These are phyloP conservation scores for Alauda arvensis DNA, from an alignment of 2,797 vertebrate species.

Conservation along the genomic window DNA sequence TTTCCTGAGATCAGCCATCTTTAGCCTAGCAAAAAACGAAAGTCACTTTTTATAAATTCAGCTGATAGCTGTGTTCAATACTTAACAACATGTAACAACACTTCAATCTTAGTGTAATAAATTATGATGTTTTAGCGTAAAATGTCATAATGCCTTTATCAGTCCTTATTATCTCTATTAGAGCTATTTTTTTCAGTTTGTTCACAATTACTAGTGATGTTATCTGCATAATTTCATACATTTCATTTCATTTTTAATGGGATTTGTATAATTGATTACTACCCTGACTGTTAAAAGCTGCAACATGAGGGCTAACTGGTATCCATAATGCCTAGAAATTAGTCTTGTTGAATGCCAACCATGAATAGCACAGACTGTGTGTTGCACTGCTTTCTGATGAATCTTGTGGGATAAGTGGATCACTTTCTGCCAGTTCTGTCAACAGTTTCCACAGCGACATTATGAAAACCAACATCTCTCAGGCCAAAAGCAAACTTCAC, in stretches of 20 bases:
- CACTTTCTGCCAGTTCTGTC: slow-evolving; percentile 4
- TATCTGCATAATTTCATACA: not conserved
- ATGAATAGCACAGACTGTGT: not conserved
- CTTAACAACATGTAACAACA: not conserved
- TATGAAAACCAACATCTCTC: slow-evolving; percentile 29
- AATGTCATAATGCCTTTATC: not conserved
- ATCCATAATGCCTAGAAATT: not conserved
- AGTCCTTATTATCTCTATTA: not conserved
- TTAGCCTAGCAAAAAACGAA: not conserved
- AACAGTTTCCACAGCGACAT: not conserved
- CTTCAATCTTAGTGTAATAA: not conserved
- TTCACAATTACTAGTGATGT: not conserved
- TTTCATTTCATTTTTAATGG: not conserved
- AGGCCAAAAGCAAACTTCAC: slow-evolving; percentile 20
- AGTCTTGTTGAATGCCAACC: not conserved
- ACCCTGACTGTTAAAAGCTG: not conserved
- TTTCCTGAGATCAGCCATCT: not conserved
- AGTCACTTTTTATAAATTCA: not conserved
- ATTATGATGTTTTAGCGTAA: not conserved
- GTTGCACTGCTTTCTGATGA: not conserved
- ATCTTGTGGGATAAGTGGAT: not conserved
- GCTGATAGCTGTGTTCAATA: not conserved
- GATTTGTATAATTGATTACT: not conserved
- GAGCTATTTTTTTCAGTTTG: not conserved
- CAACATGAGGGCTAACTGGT: not conserved